A percentile compares a stretch with the other conserved stretches of the same genome.
These are phyloP conservation scores for Stegophylla sp. DNA, from an alignment of 2,888 invertebrate species.

Conservation along the genomic window DNA sequence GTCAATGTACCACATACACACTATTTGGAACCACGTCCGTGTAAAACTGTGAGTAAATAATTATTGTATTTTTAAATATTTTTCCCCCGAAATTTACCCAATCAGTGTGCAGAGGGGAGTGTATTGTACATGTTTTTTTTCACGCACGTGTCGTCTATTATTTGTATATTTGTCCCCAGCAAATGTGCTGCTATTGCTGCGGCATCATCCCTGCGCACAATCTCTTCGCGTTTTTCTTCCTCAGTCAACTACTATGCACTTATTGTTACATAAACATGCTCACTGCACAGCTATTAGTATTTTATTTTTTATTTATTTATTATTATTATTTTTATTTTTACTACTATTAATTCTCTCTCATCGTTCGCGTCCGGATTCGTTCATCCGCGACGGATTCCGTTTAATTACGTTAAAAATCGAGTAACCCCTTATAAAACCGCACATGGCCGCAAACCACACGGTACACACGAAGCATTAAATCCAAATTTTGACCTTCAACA, in stretches of 20 bases:
- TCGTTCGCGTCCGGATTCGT: neutral
- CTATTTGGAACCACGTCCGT: neutral
- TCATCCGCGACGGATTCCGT: conserved; percentile 26
- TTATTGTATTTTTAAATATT: neutral
- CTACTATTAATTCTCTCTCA: neutral
- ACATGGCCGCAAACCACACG: neutral
- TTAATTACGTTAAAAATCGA: conserved; percentile 39
- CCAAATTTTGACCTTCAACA: conserved; percentile 9
- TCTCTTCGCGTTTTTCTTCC: neutral
- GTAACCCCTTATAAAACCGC: conserved; percentile 17
- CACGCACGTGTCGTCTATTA: no score
- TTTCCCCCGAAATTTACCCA: neutral
- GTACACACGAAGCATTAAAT: neutral
- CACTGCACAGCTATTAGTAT: neutral
- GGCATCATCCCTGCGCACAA: no score
- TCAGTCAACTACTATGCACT: neutral
- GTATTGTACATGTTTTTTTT: no score
- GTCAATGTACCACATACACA: conserved; percentile 37
- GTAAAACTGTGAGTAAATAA: conserved; percentile 23
- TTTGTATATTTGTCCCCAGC: no score
- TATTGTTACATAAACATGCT: neutral
- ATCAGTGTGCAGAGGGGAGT: no score
- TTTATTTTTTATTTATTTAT: neutral
- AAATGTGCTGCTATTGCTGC: no score
- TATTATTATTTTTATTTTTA: neutral